A percentile compares a stretch with the other conserved stretches of the same genome.
Evolutionary conservation across 2,888 invertebrate genomes (phyloP).

Genomic region (Furcula furcula): DNA sequence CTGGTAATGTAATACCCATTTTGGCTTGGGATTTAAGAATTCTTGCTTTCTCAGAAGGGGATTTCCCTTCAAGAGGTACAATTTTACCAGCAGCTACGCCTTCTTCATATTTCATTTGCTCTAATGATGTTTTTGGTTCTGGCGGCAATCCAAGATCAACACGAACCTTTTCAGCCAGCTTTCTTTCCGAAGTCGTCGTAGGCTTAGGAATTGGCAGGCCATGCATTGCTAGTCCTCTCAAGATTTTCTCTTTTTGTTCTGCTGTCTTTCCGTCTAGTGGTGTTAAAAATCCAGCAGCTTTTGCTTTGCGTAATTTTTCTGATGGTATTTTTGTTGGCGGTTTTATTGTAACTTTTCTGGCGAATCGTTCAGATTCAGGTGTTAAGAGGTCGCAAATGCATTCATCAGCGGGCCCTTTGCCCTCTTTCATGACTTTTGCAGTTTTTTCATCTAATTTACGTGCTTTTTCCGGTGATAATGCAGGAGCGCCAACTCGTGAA

Average conservation of each 20-base stretch:
- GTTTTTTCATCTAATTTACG: conserved; percentile 27
- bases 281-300: conserved; percentile 22
- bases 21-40: conserved; percentile 23
- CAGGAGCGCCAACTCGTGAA: conserved; percentile 20
- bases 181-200: conserved; percentile 28
- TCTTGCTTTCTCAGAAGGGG: too few relatives aligned
- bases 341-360: not conserved
- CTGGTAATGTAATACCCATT: conserved; percentile 16
- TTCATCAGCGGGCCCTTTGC: conserved; percentile 35
- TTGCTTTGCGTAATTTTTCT: conserved; percentile 19
- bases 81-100: conserved; percentile 24
- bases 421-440: conserved; percentile 32
- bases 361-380: conserved; percentile 22
- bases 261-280: conserved; percentile 28
- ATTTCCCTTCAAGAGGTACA: conserved; percentile 28
- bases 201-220: conserved; percentile 25
- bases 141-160: conserved; percentile 34
- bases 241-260: conserved; percentile 29
- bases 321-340: conserved; percentile 10
- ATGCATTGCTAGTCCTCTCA: conserved; percentile 16
- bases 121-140: conserved; percentile 29
- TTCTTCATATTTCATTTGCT: conserved; percentile 24
- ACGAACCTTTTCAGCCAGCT: conserved; percentile 26
- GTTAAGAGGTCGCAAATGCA: conserved; percentile 35
- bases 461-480: conserved; percentile 23